phyloP scores from a whole-genome alignment of 2,797 vertebrate genomes.

The Delichon dasypus region DNA sequence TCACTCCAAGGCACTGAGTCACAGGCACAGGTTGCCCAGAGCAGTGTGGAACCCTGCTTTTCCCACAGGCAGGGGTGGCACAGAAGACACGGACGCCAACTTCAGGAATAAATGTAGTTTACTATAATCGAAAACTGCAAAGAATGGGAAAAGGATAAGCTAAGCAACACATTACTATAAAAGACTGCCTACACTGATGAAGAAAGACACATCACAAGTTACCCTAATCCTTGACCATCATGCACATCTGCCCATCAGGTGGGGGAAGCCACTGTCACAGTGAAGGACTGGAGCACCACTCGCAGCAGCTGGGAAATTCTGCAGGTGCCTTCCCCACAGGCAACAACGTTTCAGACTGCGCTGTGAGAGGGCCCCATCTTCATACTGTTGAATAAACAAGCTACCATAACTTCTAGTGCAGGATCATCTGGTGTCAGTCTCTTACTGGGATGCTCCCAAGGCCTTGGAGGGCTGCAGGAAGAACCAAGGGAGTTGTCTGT shows the following conservation, averaged over 20 bases:
- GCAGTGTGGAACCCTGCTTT: not conserved
- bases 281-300: not conserved
- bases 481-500: no score
- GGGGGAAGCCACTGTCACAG: not conserved
- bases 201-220: not conserved
- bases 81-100: not conserved
- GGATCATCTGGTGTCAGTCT: no score
- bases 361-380: no score
- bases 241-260: not conserved
- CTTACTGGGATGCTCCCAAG: no score
- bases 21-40: not conserved
- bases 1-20: not conserved
- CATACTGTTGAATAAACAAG: no score
- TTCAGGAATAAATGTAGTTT: not conserved
- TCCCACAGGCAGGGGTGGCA: not conserved
- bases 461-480: no score
- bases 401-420: no score
- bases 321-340: not conserved
- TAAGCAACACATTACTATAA: not conserved
- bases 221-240: not conserved
- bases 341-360: not conserved
- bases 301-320: not conserved
- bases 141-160: not conserved
- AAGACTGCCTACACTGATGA: not conserved
- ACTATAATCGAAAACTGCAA: not conserved